Percentiles rank a stretch among this genome's conserved stretches.
These are phyloP conservation scores for Tenthredo mesomela DNA, from an alignment of 2,888 invertebrate species.

Conservation along the genomic window DNA sequence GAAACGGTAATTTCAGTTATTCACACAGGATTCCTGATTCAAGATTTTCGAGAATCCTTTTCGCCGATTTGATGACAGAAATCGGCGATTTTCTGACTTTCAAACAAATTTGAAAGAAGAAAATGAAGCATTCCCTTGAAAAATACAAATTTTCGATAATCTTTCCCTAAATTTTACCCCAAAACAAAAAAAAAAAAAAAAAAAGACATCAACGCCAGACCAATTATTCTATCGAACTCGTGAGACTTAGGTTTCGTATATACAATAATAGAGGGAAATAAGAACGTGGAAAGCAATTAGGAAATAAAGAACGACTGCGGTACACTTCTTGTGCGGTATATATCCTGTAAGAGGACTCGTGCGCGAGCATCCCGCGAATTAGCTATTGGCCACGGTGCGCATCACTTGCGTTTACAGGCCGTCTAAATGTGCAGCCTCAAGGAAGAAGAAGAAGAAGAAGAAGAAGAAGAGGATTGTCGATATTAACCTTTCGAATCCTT, in stretches of 20 bases:
- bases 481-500: not conserved
- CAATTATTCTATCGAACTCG: not conserved
- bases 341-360: conserved; percentile 48
- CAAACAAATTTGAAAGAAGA: no score
- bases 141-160: no score
- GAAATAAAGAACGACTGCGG: not conserved
- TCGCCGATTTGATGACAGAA: no score
- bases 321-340: conserved; percentile 60
- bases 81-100: no score
- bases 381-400: conserved; percentile 67
- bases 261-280: not conserved
- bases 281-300: conserved; percentile 25
- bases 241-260: not conserved
- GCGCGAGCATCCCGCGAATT: conserved; percentile 66
- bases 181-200: no score
- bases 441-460: conserved; percentile 13
- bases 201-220: no score
- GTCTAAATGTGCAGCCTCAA: conserved; percentile 37
- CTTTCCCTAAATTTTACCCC: no score
- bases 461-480: not conserved
- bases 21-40: no score
- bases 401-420: conserved; percentile 32
- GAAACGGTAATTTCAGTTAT: no score
- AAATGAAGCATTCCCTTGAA: no score
- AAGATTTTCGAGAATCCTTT: no score